phyloP scores from a whole-genome alignment of 53 echinoderm and acorn worm genomes.

The Stichopus horrens region DNA sequence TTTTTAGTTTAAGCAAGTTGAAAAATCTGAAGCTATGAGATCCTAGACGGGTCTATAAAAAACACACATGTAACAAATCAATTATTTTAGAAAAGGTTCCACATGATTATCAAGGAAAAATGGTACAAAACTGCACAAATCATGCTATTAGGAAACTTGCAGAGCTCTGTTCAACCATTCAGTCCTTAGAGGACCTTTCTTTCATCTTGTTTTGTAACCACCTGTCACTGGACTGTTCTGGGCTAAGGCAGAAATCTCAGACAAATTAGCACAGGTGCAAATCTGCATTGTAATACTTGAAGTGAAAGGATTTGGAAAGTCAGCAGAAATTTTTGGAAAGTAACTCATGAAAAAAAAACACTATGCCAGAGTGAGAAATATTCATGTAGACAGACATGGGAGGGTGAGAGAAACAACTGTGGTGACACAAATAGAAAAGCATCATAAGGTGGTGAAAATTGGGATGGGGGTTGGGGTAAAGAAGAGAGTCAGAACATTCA shows the following conservation, averaged over 20 bases:
- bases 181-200: neutral
- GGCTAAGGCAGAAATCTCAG: neutral
- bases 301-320: too few relatives aligned
- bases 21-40: neutral
- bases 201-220: neutral
- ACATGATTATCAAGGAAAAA: neutral
- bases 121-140: slow-evolving; percentile 41
- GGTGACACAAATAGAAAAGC: neutral
- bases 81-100: neutral
- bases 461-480: neutral
- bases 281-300: too few relatives aligned
- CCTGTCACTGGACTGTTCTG: neutral
- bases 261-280: slow-evolving; percentile 15
- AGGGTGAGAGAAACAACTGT: neutral
- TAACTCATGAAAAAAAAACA: neutral
- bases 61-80: neutral
- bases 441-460: neutral
- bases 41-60: neutral
- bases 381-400: neutral
- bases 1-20: neutral
- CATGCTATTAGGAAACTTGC: slow-evolving; percentile 34
- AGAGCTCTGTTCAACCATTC: slow-evolving; percentile 24
- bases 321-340: too few relatives aligned
- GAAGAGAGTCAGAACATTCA: slow-evolving; percentile 34
- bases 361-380: neutral